Conservation (phyloP, 2,888 invertebrate genomes). For the Diarsia rubi region DNA sequence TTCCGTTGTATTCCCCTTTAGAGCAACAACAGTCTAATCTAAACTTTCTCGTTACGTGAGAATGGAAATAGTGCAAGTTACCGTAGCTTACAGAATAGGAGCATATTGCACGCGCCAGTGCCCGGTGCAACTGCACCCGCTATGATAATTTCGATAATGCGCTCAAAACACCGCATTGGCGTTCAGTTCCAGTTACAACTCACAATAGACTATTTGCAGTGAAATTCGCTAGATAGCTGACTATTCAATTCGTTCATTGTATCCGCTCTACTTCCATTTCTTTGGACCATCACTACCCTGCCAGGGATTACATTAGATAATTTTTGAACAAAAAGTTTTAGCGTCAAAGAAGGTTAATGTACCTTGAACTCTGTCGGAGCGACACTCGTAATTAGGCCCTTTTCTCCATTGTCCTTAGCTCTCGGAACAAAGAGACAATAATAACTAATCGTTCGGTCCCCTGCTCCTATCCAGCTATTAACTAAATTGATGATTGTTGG, state of each 20-base stretch:
- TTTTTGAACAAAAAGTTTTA: slow-evolving; percentile 67
- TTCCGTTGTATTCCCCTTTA: not conserved
- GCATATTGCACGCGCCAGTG: slow-evolving; percentile 63
- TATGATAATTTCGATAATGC: slow-evolving; percentile 76
- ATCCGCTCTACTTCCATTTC: slow-evolving; percentile 36
- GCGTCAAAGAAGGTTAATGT: slow-evolving; percentile 67
- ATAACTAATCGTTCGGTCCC: slow-evolving; percentile 78
- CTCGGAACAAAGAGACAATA: slow-evolving; percentile 80
- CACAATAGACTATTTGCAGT: slow-evolving; percentile 70
- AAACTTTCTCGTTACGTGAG: slow-evolving; percentile 49
- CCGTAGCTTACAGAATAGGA: slow-evolving; percentile 20
- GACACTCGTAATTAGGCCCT: slow-evolving; percentile 80
- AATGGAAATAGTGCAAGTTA: slow-evolving; percentile 39
- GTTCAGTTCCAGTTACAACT: slow-evolving; percentile 71
- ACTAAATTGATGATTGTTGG: slow-evolving; percentile 76
- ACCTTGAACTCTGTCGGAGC: slow-evolving; percentile 74
- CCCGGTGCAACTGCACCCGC: slow-evolving; percentile 66
- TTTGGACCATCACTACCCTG: slow-evolving; percentile 9
- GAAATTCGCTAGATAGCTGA: slow-evolving; percentile 49
- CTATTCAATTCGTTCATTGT: slow-evolving; percentile 45
- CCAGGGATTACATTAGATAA: slow-evolving; percentile 34
- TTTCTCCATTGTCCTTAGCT: slow-evolving; percentile 82
- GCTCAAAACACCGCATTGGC: slow-evolving; percentile 68
- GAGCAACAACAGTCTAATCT: slow-evolving; percentile 32
- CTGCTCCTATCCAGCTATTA: slow-evolving; percentile 76